phyloP scores from a whole-genome alignment of 1,140 invertebrate species.

The Aricia agestis region DNA sequence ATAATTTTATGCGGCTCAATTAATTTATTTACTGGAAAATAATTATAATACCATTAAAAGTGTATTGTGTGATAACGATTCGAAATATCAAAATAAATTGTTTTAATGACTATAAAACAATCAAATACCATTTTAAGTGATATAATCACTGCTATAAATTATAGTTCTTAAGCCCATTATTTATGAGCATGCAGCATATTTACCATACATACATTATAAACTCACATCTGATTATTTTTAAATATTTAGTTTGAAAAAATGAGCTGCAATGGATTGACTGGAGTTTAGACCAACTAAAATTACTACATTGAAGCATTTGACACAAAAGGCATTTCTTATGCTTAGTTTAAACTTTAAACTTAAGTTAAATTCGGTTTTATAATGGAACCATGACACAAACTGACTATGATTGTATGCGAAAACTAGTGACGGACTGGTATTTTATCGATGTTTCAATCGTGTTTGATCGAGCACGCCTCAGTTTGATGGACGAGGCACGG shows the following conservation, averaged over 20 bases:
- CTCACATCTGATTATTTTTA: too few species aligned
- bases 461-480: constrained; percentile 61
- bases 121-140: background rate
- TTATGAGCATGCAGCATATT: too few species aligned
- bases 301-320: too few species aligned
- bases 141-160: background rate
- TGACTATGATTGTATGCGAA: background rate
- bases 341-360: too few species aligned
- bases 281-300: too few species aligned
- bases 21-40: constrained; percentile 6
- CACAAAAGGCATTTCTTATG: too few species aligned
- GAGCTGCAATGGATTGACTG: too few species aligned
- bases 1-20: background rate
- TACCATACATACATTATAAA: too few species aligned
- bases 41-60: constrained; percentile 1
- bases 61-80: background rate
- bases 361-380: too few species aligned
- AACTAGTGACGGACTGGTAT: background rate
- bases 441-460: constrained; percentile 49
- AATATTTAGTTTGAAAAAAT: too few species aligned
- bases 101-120: background rate
- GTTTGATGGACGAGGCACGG: constrained; percentile 63
- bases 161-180: too few species aligned
- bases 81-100: background rate
- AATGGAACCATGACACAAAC: too few species aligned